Base-by-base conservation (phyloP, 2,797 vertebrate genomes). In the Tenualosa ilisha region DNA sequence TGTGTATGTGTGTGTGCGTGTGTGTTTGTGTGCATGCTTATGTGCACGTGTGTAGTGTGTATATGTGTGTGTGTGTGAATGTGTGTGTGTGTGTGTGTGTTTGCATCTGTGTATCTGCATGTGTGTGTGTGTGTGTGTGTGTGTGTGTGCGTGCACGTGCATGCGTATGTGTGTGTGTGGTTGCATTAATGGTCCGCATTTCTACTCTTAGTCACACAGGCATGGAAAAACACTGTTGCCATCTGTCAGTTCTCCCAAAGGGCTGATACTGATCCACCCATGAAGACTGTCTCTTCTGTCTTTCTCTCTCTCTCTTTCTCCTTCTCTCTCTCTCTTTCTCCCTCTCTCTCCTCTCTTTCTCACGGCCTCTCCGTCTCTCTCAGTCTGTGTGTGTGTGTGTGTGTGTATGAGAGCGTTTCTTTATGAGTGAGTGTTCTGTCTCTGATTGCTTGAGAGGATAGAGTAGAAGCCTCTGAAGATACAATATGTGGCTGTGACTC, bases 221-320 rank as follows among this genome's bases (percentile, higher is more conserved):
- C 63, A 31, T 65, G 63, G 56, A 65, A 65, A 65, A 65, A 65
- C 24, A 65, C 63, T 65, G 63, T 65, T 65, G 63, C 63, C 63
- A 65, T 65, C 63, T 65, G 63, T 65, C 26, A 65, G 63, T 24
- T 31, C 26, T 65, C 63, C 63, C 63, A 65, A 11, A 65, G 63
- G 63, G 63, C 12, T 65, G 63, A 65, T 65, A 65, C 9, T 4
- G 26, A 65, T 31, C 24, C 63, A 65, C 24, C 63, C 63, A 65
- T 65, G 24, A 31, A 65, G 24, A 13, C 63, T 65, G 15, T n/a
- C 37, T 49, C 82, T 59, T 51, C 54, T 9, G 17, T 40, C 7
- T 68, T 24, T 68, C 63, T 68, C 26, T 37, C 63, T 31, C 63
- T 31, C 63, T 13, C 81, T 82, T 20, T 56, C 81, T 54, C 81